Conservation (phyloP, 2,113 vertebrate genomes). For the Penelope pileata region DNA sequence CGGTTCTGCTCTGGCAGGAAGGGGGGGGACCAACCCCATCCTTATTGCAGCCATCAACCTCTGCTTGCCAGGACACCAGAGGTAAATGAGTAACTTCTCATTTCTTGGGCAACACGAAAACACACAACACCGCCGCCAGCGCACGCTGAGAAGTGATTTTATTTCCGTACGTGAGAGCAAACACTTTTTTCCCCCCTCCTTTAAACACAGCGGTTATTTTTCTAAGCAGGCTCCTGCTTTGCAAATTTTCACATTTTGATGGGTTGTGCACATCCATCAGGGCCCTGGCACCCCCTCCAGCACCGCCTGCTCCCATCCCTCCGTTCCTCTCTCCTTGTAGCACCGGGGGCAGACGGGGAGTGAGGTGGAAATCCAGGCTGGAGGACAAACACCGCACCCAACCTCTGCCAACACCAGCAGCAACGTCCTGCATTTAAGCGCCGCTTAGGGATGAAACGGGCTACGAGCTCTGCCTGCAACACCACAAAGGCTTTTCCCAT, state of each 20-base stretch:
- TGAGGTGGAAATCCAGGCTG: not conserved
- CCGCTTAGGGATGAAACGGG: accelerated
- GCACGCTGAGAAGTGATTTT: not conserved
- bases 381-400: not conserved
- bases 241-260: not conserved
- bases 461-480: accelerated
- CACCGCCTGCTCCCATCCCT: not conserved
- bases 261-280: not conserved
- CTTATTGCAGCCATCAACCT: not conserved
- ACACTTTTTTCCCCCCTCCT: not conserved
- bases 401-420: not conserved
- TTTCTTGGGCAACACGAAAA: not conserved
- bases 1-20: not conserved
- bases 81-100: not conserved
- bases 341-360: not conserved
- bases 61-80: not conserved
- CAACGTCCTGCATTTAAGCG: not conserved
- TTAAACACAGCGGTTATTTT: not conserved
- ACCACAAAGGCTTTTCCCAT: accelerated
- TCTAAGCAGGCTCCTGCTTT: not conserved
- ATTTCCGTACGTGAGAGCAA: not conserved
- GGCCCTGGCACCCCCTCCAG: not conserved
- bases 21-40: not conserved
- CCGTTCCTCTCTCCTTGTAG: not conserved
- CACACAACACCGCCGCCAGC: accelerated